These are phyloP conservation scores for Pica pica DNA, from an alignment of 2,113 vertebrate genomes.

Conservation along the genomic window DNA sequence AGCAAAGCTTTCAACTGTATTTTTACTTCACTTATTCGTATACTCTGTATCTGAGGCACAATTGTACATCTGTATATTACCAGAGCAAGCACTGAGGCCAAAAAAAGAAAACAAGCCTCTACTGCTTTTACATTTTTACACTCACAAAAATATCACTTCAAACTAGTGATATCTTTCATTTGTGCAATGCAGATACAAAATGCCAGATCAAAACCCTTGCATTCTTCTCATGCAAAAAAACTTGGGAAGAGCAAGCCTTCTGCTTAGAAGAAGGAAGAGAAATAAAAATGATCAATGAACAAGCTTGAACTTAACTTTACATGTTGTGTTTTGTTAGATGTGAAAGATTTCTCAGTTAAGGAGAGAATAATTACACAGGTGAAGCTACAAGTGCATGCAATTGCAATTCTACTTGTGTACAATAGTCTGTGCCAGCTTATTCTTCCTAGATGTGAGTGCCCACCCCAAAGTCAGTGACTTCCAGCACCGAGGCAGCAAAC, in stretches of 20 bases:
- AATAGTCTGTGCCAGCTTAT: neutral
- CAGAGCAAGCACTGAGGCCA: neutral
- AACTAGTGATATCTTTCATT: neutral
- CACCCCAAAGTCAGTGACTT: neutral
- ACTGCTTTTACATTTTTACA: neutral
- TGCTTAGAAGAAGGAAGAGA: neutral
- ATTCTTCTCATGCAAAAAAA: neutral
- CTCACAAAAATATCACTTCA: neutral
- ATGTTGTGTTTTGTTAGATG: neutral
- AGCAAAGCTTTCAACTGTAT: neutral
- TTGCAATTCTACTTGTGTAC: neutral
- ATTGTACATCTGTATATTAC: neutral
- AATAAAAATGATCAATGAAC: neutral
- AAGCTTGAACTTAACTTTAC: neutral
- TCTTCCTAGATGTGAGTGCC: neutral
- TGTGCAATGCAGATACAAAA: neutral
- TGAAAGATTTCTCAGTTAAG: neutral
- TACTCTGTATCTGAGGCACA: neutral
- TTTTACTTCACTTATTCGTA: neutral
- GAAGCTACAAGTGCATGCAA: neutral
- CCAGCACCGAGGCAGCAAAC: neutral
- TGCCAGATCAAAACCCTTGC: neutral
- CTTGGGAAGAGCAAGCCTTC: neutral
- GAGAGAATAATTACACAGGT: neutral
- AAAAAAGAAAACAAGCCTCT: neutral